Conservation (phyloP, 2,888 invertebrate species). For the Pollenia amentaria region DNA sequence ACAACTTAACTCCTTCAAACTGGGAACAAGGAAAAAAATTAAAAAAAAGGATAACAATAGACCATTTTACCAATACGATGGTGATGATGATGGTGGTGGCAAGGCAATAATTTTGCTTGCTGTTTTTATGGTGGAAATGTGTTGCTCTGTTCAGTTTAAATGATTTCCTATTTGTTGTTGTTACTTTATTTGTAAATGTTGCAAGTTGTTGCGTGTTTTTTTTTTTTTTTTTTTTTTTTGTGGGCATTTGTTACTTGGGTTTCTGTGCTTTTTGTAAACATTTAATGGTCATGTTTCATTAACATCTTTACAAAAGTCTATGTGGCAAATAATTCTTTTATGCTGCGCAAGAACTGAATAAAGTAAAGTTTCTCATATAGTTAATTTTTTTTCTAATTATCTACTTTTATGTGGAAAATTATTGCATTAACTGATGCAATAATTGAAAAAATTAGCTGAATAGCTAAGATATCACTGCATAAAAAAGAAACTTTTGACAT, state of each 20-base stretch:
- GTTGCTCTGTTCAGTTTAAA: conserved; percentile 18
- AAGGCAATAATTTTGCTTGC: conserved; percentile 5
- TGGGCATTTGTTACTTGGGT: background rate
- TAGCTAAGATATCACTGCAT: too few relatives aligned
- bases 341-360: conserved; percentile 1
- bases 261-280: conserved; percentile 35
- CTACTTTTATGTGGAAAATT: too few relatives aligned
- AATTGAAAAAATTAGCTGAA: too few relatives aligned
- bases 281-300: conserved; percentile 66
- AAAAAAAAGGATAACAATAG: conserved; percentile 25
- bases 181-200: conserved; percentile 34
- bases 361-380: background rate
- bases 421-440: too few relatives aligned
- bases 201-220: conserved; percentile 27
- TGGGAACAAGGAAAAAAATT: background rate
- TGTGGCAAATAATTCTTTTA: background rate
- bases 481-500: too few relatives aligned
- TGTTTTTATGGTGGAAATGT: conserved; percentile 25
- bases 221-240: background rate
- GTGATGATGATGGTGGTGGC: conserved; percentile 31
- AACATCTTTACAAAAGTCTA: conserved; percentile 36
- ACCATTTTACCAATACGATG: conserved; percentile 27
- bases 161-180: conserved; percentile 48
- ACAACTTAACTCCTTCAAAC: conserved; percentile 58
- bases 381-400: background rate